These are phyloP conservation scores for Lepidochrysops patricia DNA, from an alignment of 2,888 invertebrate genomes.

Conservation along the genomic window DNA sequence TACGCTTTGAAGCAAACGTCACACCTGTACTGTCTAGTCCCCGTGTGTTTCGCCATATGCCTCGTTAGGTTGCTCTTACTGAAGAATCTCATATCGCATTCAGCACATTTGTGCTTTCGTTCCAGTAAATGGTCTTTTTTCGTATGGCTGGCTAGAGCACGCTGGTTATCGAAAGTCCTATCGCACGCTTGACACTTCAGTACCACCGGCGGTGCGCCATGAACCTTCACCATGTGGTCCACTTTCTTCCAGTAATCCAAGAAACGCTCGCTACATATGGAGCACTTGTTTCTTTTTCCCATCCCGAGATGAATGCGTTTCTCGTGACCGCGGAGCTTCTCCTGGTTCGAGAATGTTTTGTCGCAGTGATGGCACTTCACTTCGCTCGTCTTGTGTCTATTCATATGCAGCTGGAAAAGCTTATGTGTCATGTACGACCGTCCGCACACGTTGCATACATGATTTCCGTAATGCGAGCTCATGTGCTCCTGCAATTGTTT, in stretches of 20 bases:
- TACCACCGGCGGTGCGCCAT: constrained; percentile 36
- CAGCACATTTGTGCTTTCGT: constrained; percentile 47
- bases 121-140: constrained; percentile 55
- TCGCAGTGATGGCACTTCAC: constrained; percentile 42
- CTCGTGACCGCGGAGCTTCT: constrained; percentile 29
- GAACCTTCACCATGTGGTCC: constrained; percentile 42
- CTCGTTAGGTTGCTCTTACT: constrained; percentile 32
- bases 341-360: constrained; percentile 34
- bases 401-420: constrained; percentile 33
- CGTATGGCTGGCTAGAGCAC: constrained; percentile 37
- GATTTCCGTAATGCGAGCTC: constrained; percentile 48
- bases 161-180: constrained; percentile 38
- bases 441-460: constrained; percentile 40
- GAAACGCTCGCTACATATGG: constrained; percentile 37
- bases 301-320: constrained; percentile 29
- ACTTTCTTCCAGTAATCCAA: constrained; percentile 43
- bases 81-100: constrained; percentile 55
- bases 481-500: constrained; percentile 50
- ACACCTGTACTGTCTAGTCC: constrained; percentile 39
- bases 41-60: constrained; percentile 47
- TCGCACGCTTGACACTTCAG: constrained; percentile 47
- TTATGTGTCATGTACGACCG: constrained; percentile 37
- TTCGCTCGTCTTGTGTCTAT: constrained; percentile 38
- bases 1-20: constrained; percentile 45
- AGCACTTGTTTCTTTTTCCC: constrained; percentile 37